Percentiles rank a stretch among this genome's conserved stretches.
phyloP scores from a whole-genome alignment of 2,113 vertebrate species.

The Ia io region DNA sequence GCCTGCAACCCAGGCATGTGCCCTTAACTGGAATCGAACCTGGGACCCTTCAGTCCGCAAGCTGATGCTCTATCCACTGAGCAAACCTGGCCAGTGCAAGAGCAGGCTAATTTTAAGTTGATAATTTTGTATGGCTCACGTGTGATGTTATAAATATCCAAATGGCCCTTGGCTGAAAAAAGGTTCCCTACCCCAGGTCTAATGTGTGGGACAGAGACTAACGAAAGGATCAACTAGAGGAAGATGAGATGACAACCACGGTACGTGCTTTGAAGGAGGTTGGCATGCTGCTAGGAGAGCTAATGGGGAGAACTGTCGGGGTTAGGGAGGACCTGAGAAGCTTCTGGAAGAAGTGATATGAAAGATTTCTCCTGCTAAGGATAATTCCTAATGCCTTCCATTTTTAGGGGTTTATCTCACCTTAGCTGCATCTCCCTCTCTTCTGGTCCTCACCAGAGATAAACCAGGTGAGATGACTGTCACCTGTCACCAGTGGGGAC shows the following conservation, averaged over 20 bases:
- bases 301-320: fast-evolving
- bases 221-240: background rate
- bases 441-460: background rate
- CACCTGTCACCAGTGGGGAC: background rate
- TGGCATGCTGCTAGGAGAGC: background rate
- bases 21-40: no score
- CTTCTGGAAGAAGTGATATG: background rate
- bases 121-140: no score
- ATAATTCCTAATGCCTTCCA: background rate
- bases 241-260: background rate
- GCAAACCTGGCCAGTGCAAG: no score
- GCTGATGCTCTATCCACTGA: no score
- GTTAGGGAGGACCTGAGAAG: background rate
- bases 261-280: background rate
- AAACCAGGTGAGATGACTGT: background rate
- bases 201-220: background rate
- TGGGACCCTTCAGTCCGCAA: no score
- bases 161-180: no score
- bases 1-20: no score
- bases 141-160: no score
- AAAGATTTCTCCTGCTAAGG: background rate
- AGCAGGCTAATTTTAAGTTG: no score
- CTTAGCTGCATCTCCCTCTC: background rate
- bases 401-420: background rate
- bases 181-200: no score